Conservation (phyloP, 2,888 invertebrate species). For the Palloptera scutellata region DNA sequence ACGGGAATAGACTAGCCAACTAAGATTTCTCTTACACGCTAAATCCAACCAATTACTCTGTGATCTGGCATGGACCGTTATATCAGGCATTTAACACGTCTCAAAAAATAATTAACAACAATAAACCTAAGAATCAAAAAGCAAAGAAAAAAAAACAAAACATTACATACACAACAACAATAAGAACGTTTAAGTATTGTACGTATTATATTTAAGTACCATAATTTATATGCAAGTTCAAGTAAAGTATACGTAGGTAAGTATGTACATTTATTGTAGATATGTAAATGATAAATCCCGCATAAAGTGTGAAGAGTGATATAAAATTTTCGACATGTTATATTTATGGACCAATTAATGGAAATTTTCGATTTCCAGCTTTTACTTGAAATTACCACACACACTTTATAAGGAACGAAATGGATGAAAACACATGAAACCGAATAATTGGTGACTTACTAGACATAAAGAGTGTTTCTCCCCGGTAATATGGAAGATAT, state of each 20-base stretch:
- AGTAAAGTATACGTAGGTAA: constrained; percentile 33
- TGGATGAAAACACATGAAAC: neutral
- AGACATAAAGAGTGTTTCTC: constrained; percentile 75
- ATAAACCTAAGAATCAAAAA: too few relatives aligned
- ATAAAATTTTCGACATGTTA: constrained; percentile 29
- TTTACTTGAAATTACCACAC: constrained; percentile 21
- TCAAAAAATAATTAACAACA: too few relatives aligned
- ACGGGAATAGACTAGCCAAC: too few relatives aligned
- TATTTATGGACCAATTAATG: neutral
- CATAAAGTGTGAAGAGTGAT: constrained; percentile 31
- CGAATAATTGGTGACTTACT: constrained; percentile 70
- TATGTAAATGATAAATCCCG: constrained; percentile 2
- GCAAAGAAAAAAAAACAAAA: too few relatives aligned
- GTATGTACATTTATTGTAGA: constrained; percentile 11
- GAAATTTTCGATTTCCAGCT: constrained; percentile 1
- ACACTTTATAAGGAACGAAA: constrained; percentile 33
- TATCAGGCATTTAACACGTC: too few relatives aligned
- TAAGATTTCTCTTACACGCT: too few relatives aligned
- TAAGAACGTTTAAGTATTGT: neutral
- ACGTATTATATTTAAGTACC: neutral
- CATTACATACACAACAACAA: too few relatives aligned
- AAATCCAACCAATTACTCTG: too few relatives aligned
- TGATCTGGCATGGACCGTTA: too few relatives aligned
- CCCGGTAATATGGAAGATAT: constrained; percentile 85
- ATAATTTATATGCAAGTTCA: too few relatives aligned